Percentiles rank a stretch among this genome's conserved stretches.
Conservation (phyloP, 2,113 vertebrate genomes). For the Carassius gibelio region DNA sequence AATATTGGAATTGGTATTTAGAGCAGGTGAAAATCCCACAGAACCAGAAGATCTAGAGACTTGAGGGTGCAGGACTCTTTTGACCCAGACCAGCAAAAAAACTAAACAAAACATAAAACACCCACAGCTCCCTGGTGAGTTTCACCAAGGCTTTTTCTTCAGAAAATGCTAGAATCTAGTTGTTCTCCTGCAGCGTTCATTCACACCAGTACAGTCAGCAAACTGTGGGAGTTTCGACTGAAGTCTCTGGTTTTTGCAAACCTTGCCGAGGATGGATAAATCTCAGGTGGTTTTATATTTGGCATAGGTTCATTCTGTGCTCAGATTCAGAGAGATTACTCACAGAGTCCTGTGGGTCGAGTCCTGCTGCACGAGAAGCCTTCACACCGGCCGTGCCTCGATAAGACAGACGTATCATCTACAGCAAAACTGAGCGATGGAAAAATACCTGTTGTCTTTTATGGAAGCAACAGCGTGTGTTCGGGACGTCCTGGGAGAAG, state of each 20-base stretch:
- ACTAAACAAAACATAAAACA: neutral
- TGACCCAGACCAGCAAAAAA: neutral
- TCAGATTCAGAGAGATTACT: constrained; percentile 7
- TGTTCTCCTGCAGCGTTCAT: neutral
- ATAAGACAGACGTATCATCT: constrained; percentile 9
- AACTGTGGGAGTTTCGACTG: neutral
- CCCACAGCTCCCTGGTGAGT: neutral
- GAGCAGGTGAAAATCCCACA: neutral
- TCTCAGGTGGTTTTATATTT: neutral
- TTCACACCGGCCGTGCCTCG: neutral
- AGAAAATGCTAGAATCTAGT: neutral
- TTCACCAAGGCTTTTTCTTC: neutral
- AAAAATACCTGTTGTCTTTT: constrained; percentile 42
- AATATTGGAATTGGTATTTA: neutral
- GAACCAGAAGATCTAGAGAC: neutral
- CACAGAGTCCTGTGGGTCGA: neutral
- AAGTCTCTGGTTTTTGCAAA: neutral
- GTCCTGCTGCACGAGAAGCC: constrained; percentile 12
- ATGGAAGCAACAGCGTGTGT: constrained; percentile 49
- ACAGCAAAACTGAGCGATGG: constrained; percentile 30
- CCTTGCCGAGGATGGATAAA: constrained; percentile 17
- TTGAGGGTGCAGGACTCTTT: neutral
- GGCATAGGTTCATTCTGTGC: neutral
- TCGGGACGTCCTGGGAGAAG: neutral
- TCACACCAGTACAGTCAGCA: neutral